Percentiles rank a stretch among this genome's conserved stretches.
Conservation (phyloP, 2,888 invertebrate species). For the Isoperla grammatica region DNA sequence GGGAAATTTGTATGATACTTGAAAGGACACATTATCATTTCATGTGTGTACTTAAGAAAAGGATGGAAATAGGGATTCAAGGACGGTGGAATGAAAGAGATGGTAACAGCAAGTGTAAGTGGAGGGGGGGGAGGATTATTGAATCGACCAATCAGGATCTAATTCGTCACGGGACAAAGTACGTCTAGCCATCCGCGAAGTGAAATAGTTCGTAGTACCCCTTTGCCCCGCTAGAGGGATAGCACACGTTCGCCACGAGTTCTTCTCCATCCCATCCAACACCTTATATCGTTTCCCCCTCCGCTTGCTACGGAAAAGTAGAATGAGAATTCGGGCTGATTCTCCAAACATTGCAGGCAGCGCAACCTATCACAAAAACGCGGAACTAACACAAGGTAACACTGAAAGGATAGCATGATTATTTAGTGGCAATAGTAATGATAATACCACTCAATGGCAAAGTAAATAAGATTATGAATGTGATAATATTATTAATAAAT, state of each 20-base stretch:
- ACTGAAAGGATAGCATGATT: too few species aligned
- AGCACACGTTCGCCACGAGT: constrained; percentile 34
- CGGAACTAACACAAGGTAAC: constrained; percentile 16
- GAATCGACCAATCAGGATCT: constrained; percentile 54
- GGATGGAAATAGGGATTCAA: constrained; percentile 8
- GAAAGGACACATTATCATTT: too few species aligned
- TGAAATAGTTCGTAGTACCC: constrained; percentile 33
- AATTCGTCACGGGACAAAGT: constrained; percentile 50
- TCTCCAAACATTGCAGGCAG: constrained; percentile 21
- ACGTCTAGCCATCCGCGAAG: constrained; percentile 40
- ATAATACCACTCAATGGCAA: too few species aligned
- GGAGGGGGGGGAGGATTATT: constrained; percentile 18
- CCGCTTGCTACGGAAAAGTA: constrained; percentile 22
- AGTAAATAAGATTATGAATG: too few species aligned
- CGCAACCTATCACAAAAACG: constrained; percentile 19
- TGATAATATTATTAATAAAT: too few species aligned
- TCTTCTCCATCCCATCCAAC: constrained; percentile 1
- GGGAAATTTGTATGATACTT: too few species aligned
- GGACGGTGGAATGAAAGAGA: constrained; percentile 11
- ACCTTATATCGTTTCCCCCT: constrained; percentile 25
- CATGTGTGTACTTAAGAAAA: constrained; percentile 2
- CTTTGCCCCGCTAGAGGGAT: background rate
- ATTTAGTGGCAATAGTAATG: background rate
- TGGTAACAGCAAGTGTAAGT: constrained; percentile 4
- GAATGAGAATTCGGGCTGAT: constrained; percentile 2